Evolutionary conservation across 2,888 invertebrate species (phyloP), one percentile per base, ranked within the genome.

Genomic region (Calliphora vomitoria): DNA sequence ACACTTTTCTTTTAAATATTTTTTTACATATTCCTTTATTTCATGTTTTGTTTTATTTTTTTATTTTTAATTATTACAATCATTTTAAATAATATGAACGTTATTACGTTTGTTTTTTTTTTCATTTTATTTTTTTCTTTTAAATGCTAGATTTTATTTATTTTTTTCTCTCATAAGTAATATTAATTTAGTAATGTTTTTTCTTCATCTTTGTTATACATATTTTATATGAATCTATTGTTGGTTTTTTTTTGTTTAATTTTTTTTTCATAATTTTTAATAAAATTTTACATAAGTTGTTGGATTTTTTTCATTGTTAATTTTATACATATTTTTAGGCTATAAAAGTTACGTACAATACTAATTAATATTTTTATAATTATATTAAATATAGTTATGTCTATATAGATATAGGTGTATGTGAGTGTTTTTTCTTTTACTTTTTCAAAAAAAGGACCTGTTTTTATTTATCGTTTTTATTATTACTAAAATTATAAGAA

Each of bases 61-160:
- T n/a, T n/a, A n/a, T 87, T 79, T 44, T 82, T 76, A 86, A 69
- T 82, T 87, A 87, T 87, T 87, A 87, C 87, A 85, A 85, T 87
- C 68, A 87, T 82, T 90, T 90, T 89, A 89, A 90, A 83, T 88
- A 82, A 69, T 85, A 87, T 85, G 74, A 85, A 87, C 82, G 74
- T 85, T 71, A 55, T 84, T 69, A 78, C 68, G 82, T 79, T 86
- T 72, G 41, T 18, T 20, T 20, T 58, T 58, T n/a, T 11, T 1
- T 55, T n/a, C n/a, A 44, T 35, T 18, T 20, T 20, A 25, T n/a
- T 11, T 3, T 58, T 44, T 35, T 64, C 8, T n/a, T 47, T 85
- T 82, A 71, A 85, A 85, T 84, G 72, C 81, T 87, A 84, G n/a
- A 76, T 62, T 81, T 84, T 78, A 18, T 66, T 50, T 66, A 41